Base-by-base conservation (phyloP, 1,140 invertebrate species). In the Lepidurus apus region DNA sequence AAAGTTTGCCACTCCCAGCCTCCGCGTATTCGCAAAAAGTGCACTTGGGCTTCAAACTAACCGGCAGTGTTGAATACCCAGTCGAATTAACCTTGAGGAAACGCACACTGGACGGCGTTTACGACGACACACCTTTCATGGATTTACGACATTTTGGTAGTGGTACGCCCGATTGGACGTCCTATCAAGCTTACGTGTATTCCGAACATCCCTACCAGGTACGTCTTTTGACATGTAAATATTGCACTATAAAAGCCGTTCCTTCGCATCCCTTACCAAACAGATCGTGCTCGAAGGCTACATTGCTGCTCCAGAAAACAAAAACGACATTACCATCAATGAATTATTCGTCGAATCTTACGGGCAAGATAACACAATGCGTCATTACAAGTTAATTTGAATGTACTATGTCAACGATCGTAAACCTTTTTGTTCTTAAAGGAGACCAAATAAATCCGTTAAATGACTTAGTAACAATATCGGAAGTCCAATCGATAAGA, bases 131-230 rank as follows among this genome's bases (percentile, higher is more conserved):
- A 13, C 53, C 53, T 65, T 65, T 65, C 21, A 65, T 65, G 53
- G 53, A 65, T 65, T 65, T 65, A 65, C 53, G 53, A 65, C 53
- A 65, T 17, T 65, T 65, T 65, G 53, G 53, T 65, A 65, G 53
- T 21, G 53, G 53, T 17, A 65, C 53, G 53, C 53, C 53, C 53
- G 53, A 65, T 17, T 65, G 53, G 53, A 65, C 53, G 53, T 21
- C 53, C 9, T 65, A 65, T 17, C 7, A 13, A n/a, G 53, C 53
- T 17, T 65, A 21, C 53, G 17, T 65, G 7, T 7, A 65, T 9
- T 13, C 53, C 7, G 53, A 13, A 13, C n/a, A 21, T n/a, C 17
- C 17, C 53, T 65, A 13, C 13, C 53, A 65, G 53, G 53, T 65
- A 7, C 21, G 8, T 17, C 21, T 47, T 47, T 65, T 9, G 17